These are phyloP conservation scores for Drosophila eohydei DNA, from an alignment of 2,888 invertebrate species.

Conservation along the genomic window DNA sequence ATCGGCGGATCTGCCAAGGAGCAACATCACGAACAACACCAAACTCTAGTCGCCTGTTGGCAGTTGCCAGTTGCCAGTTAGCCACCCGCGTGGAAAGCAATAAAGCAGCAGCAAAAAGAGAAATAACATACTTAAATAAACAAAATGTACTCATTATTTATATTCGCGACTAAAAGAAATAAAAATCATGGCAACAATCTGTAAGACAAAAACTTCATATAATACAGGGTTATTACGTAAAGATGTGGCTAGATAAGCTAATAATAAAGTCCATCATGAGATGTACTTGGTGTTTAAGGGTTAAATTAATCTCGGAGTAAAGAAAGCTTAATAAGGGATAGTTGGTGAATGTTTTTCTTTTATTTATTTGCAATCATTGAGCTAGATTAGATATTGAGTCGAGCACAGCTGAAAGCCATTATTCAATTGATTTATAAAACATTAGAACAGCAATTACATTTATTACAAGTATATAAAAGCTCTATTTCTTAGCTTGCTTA, in stretches of 20 bases:
- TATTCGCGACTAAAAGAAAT: slow-evolving; percentile 62
- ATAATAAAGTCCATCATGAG: background rate
- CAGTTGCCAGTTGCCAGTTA: slow-evolving; percentile 38
- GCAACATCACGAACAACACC: slow-evolving; percentile 35
- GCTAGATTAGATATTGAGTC: background rate
- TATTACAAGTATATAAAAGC: too few species aligned
- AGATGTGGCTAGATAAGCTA: background rate
- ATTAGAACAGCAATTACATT: too few species aligned
- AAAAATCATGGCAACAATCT: slow-evolving; percentile 65
- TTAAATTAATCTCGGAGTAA: background rate
- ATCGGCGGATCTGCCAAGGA: slow-evolving; percentile 51
- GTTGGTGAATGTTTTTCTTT: too few species aligned
- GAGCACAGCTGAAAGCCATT: background rate
- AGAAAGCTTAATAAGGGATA: background rate
- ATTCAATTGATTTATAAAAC: background rate
- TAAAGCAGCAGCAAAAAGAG: slow-evolving; percentile 63
- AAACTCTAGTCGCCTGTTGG: slow-evolving; percentile 31
- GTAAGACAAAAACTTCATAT: slow-evolving; percentile 48
- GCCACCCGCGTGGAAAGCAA: slow-evolving; percentile 77
- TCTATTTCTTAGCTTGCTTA: too few species aligned
- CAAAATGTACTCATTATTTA: slow-evolving; percentile 80
- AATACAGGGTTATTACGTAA: slow-evolving; percentile 53
- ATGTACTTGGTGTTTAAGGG: background rate
- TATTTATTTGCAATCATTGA: background rate
- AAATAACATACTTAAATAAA: slow-evolving; percentile 77